Percentiles rank a stretch among this genome's conserved stretches.
phyloP scores from a whole-genome alignment of 2,888 invertebrate genomes.

The Orchesellides sinensis region DNA sequence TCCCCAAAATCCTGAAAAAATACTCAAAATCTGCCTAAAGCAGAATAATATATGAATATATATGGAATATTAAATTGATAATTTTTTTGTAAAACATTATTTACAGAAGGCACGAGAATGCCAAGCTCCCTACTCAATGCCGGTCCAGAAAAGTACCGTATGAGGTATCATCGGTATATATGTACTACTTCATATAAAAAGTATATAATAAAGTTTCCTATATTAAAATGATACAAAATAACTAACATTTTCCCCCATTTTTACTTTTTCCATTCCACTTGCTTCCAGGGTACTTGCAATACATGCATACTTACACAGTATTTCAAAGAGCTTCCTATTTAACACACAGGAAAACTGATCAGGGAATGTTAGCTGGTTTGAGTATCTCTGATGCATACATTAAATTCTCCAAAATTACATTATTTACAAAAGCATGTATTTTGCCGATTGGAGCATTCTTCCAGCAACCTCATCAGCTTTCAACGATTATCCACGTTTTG shows the following conservation, averaged over 20 bases:
- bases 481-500: too few species aligned
- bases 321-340: too few species aligned
- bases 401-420: not conserved
- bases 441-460: too few species aligned
- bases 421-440: not conserved
- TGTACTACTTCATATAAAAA: not conserved
- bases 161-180: not conserved
- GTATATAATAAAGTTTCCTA: not conserved
- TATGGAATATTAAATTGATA: not conserved
- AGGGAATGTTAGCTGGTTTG: not conserved
- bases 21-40: slow-evolving; percentile 12
- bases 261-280: slow-evolving; percentile 44
- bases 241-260: too few species aligned
- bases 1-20: slow-evolving; percentile 14
- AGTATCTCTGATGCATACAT: not conserved
- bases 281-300: slow-evolving; percentile 3
- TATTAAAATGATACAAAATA: not conserved
- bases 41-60: not conserved
- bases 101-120: not conserved
- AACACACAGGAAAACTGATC: too few species aligned
- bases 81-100: not conserved
- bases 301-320: too few species aligned
- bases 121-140: too few species aligned
- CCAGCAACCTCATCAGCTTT: too few species aligned
- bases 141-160: not conserved